Base-by-base conservation (phyloP, 2,888 invertebrate genomes). In the Idaea biselata region DNA sequence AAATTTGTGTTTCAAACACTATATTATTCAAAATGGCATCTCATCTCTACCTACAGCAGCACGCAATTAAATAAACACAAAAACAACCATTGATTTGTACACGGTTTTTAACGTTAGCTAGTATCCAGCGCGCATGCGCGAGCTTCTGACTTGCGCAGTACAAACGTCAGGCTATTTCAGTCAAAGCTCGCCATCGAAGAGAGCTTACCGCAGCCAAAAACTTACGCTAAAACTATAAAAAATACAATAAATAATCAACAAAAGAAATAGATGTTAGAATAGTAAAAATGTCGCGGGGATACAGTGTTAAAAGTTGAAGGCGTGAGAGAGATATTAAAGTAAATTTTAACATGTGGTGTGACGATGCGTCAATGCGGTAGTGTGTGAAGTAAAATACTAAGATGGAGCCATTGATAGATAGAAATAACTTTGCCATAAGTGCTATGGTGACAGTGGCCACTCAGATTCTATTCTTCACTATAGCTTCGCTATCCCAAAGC, bases 401-500 rank as follows among this genome's bases (percentile, higher is more conserved):
- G 68, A 96, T 96, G 96, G 95, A 95, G 82, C 94, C 96, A 60
- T 91, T 97, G 72, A 93, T 97, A 84, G 97, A 97, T 86, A 94
- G 94, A 75, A 96, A 97, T 87, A 97, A 97, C 88, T 95, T 97
- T 83, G 97, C 96, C 70, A 95, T 97, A 70, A 97, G 97, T 87
- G 97, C 96, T 32, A 96, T 97, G 86, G 96, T 97, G 59, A 96
- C 96, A 0, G 95, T 96, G 33, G 94, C 94, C 25, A 95, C 97
- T 96, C 98, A 98, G 89, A 93, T 98, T 62, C 93, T 97, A 61
- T 98, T 98, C 90, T 98, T 98, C 88, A 93, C 96, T 55, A 94
- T 98, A 73, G 97, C 97, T 56, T 96, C 97, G 6, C 94, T 95
- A 62, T 96, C 97, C 74, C 97, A 97, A 86, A 95, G 96, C 90